Percentiles rank a stretch among this genome's conserved stretches.
Conservation (phyloP, 2,113 vertebrate genomes). For the Oenanthe melanoleuca region DNA sequence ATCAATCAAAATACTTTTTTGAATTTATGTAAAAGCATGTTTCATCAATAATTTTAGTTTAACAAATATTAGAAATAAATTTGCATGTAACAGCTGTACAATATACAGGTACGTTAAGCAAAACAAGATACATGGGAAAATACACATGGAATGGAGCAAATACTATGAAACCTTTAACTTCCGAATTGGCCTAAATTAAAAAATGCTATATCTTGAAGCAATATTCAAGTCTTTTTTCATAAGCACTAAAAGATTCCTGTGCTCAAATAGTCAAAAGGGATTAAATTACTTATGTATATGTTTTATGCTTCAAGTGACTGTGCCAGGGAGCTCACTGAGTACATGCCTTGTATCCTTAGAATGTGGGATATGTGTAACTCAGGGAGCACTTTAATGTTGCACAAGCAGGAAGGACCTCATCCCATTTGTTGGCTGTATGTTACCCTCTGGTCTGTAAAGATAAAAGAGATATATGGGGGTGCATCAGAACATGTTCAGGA, state of each 20-base stretch:
- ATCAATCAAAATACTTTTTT: not conserved
- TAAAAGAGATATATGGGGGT: not conserved
- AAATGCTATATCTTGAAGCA: not conserved
- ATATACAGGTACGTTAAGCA: not conserved
- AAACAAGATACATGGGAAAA: not conserved
- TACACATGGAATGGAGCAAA: not conserved
- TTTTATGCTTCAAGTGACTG: not conserved
- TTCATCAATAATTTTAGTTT: not conserved
- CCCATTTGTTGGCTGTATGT: not conserved
- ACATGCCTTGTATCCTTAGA: not conserved
- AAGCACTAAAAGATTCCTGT: not conserved
- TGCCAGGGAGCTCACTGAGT: not conserved
- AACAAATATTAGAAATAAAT: not conserved
- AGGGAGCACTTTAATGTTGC: not conserved
- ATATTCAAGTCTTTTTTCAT: not conserved
- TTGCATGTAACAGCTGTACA: not conserved
- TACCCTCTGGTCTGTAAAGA: not conserved
- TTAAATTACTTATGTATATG: not conserved
- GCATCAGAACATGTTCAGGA: not conserved
- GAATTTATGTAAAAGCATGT: not conserved
- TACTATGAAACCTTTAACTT: not conserved
- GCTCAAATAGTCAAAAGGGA: not conserved
- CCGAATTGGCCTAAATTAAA: not conserved
- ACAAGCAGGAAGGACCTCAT: not conserved
- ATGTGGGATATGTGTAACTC: not conserved